Evolutionary conservation across 2,113 vertebrate species (phyloP).

Genomic region (Melanocharis versteri): DNA sequence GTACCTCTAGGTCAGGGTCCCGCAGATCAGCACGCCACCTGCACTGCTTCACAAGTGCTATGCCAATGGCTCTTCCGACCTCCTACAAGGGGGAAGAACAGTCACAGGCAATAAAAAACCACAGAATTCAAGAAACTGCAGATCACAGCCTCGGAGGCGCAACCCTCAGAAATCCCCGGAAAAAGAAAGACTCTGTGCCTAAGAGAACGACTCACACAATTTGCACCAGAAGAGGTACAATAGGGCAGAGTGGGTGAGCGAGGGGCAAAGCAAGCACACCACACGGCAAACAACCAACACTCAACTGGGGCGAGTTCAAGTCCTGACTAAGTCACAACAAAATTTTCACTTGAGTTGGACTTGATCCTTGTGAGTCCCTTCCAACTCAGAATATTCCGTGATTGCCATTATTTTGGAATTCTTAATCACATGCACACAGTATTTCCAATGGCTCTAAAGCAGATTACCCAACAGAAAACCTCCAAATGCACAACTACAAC

Average conservation of each 20-base stretch:
- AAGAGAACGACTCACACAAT: neutral
- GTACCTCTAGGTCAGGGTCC: constrained; percentile 85
- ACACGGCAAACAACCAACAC: neutral
- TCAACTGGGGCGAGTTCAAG: neutral
- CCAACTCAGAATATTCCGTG: neutral
- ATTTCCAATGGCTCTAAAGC: neutral
- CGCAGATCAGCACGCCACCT: constrained; percentile 85
- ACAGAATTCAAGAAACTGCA: neutral
- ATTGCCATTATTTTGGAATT: neutral
- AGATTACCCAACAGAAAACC: neutral
- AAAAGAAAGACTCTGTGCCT: neutral
- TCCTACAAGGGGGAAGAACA: constrained; percentile 71
- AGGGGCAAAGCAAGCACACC: neutral
- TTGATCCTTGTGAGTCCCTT: neutral
- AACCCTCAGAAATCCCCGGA: neutral
- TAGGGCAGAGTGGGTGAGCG: fast-evolving
- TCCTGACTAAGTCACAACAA: neutral
- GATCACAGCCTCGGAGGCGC: neutral
- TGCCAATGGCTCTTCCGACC: constrained; percentile 79
- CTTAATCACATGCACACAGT: neutral
- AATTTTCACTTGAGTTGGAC: neutral
- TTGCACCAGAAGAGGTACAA: neutral
- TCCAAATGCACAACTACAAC: neutral
- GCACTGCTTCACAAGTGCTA: constrained; percentile 74
- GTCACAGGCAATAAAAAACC: neutral